Evolutionary conservation across 2,113 vertebrate species (phyloP).

Genomic region (Chunga burmeisteri): DNA sequence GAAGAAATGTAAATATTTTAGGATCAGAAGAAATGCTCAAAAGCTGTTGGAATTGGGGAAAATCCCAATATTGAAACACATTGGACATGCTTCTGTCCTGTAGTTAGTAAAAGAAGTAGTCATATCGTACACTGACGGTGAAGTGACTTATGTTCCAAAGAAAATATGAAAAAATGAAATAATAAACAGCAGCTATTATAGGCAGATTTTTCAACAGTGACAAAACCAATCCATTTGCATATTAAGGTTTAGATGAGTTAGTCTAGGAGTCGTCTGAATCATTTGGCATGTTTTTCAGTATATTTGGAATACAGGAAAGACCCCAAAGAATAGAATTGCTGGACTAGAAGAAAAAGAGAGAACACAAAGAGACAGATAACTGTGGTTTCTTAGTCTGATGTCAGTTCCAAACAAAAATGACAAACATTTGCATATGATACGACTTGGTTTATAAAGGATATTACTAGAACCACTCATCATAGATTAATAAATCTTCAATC

Average conservation of each 20-base stretch:
- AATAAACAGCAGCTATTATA: not conserved
- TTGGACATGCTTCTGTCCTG: not conserved
- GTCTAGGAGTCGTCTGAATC: not conserved
- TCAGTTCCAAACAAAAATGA: not conserved
- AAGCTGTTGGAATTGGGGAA: not conserved
- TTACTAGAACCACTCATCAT: not conserved
- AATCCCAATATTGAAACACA: not conserved
- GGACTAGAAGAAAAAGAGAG: not conserved
- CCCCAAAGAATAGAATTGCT: not conserved
- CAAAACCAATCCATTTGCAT: not conserved
- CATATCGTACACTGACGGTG: not conserved
- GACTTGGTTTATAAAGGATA: not conserved
- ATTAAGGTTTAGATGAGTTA: not conserved
- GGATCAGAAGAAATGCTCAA: not conserved
- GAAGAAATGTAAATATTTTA: not conserved
- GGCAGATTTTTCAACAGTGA: not conserved
- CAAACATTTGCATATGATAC: accelerated
- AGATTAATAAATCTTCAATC: not conserved
- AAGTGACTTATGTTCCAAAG: not conserved
- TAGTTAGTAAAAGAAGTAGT: not conserved
- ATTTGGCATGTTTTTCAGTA: not conserved
- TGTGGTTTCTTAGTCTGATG: not conserved
- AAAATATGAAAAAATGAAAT: not conserved
- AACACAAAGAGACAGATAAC: not conserved
- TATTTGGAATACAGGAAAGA: not conserved